phyloP scores from a whole-genome alignment of 2,113 vertebrate species.

The Catharus minimus region DNA sequence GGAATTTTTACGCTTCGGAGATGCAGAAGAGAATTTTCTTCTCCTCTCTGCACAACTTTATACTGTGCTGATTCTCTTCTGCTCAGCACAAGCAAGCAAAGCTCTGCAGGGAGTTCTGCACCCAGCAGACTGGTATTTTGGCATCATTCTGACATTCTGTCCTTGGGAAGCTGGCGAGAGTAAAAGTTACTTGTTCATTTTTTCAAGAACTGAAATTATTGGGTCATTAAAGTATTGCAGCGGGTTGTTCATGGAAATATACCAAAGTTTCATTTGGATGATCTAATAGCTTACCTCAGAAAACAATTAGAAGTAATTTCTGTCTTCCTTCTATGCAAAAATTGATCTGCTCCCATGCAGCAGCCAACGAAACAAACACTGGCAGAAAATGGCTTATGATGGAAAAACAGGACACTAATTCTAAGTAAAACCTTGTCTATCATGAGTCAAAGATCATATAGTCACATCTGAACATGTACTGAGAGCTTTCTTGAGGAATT shows the following conservation, averaged over 20 bases:
- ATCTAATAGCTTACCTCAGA: conserved; percentile 50
- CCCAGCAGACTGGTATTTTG: neutral
- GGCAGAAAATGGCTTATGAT: neutral
- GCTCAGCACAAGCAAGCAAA: neutral
- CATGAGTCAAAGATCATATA: neutral
- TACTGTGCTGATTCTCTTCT: neutral
- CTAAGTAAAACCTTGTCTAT: conserved; percentile 12
- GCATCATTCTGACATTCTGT: neutral
- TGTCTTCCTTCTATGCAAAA: conserved; percentile 1
- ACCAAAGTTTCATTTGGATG: conserved; percentile 10
- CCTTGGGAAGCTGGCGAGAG: neutral
- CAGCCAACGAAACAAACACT: conserved; percentile 6
- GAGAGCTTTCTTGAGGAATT: neutral
- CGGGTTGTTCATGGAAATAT: conserved; percentile 6
- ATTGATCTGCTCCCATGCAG: conserved; percentile 37
- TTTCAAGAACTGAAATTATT: conserved; percentile 36
- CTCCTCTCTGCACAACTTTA: neutral
- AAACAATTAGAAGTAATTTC: conserved; percentile 60
- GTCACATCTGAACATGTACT: neutral
- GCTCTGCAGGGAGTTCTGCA: neutral
- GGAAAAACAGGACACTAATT: conserved; percentile 20
- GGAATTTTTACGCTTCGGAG: neutral
- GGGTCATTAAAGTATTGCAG: conserved; percentile 43
- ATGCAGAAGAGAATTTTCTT: neutral
- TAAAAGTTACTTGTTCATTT: neutral